Base-by-base conservation (phyloP, 2,888 invertebrate genomes). In the Ornithoptera priamus region DNA sequence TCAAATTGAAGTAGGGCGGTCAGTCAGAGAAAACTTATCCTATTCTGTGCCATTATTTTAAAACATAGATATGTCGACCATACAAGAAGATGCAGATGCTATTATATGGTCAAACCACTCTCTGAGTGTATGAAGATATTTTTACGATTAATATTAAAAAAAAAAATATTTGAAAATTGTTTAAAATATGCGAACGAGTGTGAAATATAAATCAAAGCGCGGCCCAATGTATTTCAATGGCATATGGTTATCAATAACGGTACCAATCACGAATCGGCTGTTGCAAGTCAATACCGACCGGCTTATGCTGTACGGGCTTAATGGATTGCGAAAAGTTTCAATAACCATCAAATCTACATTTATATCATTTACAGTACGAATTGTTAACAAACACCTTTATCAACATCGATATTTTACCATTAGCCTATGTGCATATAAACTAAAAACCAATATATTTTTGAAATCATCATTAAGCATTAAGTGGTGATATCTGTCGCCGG, bases 311-410 rank as follows among this genome's bases (percentile, higher is more conserved):
- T 64, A 67, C 63, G 66, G 67, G 63, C 70, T 67, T 70, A 70
- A 70, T 70, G 70, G 70, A 70, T 70, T 70, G 70, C 67, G 70
- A 70, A 70, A 70, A 70, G 70, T 70, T 70, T 63, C 66, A 67
- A 70, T 70, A 70, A 66, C 70, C 67, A 70, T 63, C 70, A 24
- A 67, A 70, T 70, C 63, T 64, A 64, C 67, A 70, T 70, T 67
- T 67, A 62, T 67, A 63, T 67, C 63, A 70, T 59, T 59, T 59
- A 59, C 58, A 58, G 15, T 36, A 58, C n/a, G 39, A 63, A 66
- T 46, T 65, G 57, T 24, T 69, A 62, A 69, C 65, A 65, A 64
- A 60, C 5, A 24, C 58, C 50, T 63, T 36, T 60, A n/a, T 60
- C 60, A 60, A 46, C 22, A 18, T 20, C 53, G n/a, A 53, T n/a